Conservation (phyloP, 2,113 vertebrate genomes). For the Plectropomus leopardus region DNA sequence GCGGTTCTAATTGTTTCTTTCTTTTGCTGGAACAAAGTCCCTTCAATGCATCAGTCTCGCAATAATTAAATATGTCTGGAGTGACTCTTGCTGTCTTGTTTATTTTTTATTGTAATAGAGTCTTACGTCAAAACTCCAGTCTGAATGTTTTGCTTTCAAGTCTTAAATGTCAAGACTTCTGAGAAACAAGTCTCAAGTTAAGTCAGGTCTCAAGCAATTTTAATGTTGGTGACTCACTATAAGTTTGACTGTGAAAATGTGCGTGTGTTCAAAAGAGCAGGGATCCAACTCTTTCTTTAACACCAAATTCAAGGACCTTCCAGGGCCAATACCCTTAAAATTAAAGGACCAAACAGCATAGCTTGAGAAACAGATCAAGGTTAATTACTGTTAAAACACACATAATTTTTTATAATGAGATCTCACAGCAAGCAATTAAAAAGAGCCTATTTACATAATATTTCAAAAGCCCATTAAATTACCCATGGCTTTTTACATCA, state of each 20-base stretch:
- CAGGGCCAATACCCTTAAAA: no score
- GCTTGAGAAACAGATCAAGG: no score
- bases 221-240: background rate
- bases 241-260: background rate
- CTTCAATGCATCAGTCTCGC: background rate
- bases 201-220: background rate
- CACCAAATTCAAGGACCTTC: no score
- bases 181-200: background rate
- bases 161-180: background rate
- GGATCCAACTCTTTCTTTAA: no score
- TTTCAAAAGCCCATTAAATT: no score
- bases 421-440: no score
- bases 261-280: background rate
- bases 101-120: background rate
- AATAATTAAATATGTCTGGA: background rate
- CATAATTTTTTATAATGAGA: no score
- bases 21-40: background rate
- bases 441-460: no score
- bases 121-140: background rate
- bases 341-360: no score
- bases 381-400: no score
- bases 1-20: constrained; percentile 24
- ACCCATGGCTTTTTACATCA: no score
- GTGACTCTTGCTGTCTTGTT: background rate
- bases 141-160: background rate